Base-by-base conservation (phyloP, 2,888 invertebrate species). In the Scrobipalpa costella region DNA sequence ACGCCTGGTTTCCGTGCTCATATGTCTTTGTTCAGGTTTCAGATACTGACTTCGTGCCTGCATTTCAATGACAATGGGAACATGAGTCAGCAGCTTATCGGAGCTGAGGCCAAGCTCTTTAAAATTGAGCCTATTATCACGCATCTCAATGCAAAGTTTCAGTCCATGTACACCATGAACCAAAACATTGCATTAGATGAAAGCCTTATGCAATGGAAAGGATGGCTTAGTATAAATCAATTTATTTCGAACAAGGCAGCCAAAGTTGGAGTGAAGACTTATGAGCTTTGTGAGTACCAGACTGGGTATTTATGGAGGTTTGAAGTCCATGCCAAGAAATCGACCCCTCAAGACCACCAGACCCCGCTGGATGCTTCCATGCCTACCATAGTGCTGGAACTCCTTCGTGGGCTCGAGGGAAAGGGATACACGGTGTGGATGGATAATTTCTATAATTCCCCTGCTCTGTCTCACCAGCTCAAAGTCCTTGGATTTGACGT, bases 261-360 rank as follows among this genome's bases (percentile, higher is more conserved):
- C 0, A 15, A 49, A 11, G 61, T 63, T 0, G 73, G 73, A 0
- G 71, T 74, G 0, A 73, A 73, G 63, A 67, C 68, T 0, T 73
- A 71, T 59, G 73, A 74, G 44, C 6, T 76, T 1, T 73, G 73
- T 60, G 72, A 73, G 34, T 72, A 71, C 8, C 62, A 67, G 27
- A 68, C 70, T 7, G 71, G 74, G 0, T 73, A 76, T 57, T 61
- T 70, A 50, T 73, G 72, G 68, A 67, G 69, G 21, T 73, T 69
- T 9, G 62, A 67, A 21, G 19, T 70, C 19, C 67, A 70, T 62
- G 63, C 66, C 36, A 47, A 17, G 17, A 47, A 8, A 17, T 3
- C 1, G 8, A 8, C 8, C 2, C 58, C 62, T 11, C 63, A 66
- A 3, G 34, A 50, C 8, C 47, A 1, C 2, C 15, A 47, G 13